These are phyloP conservation scores for Drosophila pseudotalamancana DNA, from an alignment of 2,888 invertebrate species.

Conservation along the genomic window DNA sequence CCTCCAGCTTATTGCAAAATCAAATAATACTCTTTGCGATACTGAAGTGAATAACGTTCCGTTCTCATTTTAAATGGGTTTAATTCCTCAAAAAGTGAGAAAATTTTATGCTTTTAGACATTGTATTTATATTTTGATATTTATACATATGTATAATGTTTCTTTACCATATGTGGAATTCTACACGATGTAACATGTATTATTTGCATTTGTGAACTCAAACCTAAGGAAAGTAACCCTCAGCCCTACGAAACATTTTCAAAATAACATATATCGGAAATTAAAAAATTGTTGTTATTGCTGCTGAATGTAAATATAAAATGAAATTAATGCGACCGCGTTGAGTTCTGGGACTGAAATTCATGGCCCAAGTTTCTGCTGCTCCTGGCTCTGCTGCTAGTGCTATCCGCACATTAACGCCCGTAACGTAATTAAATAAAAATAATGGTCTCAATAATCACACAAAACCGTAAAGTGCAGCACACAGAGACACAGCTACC, in stretches of 20 bases:
- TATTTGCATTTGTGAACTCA: no score
- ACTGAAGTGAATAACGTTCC: no score
- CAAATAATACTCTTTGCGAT: no score
- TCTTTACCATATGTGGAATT: no score
- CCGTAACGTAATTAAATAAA: conserved; percentile 80
- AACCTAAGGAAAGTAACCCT: no score
- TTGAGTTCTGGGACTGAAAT: conserved; percentile 40
- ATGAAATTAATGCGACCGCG: conserved; percentile 53
- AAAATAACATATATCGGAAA: conserved; percentile 48
- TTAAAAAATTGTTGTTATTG: conserved; percentile 38
- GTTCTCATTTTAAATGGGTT: no score
- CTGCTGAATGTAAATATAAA: conserved; percentile 57
- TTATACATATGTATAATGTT: no score
- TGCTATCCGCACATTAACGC: conserved; percentile 73
- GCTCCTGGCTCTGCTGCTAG: conserved; percentile 28
- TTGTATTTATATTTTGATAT: no score
- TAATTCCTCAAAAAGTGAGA: no score
- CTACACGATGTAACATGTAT: no score
- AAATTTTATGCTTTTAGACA: no score
- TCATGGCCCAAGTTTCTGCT: conserved; percentile 19
- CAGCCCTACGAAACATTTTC: not conserved
- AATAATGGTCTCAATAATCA: conserved; percentile 79
- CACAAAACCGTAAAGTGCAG: conserved; percentile 65
- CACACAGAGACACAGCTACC: conserved; percentile 18
- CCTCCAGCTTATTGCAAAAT: no score